A percentile compares a stretch with the other conserved stretches of the same genome.
Evolutionary conservation across 2,797 vertebrate species (phyloP).

Genomic region (Hybognathus amarus): DNA sequence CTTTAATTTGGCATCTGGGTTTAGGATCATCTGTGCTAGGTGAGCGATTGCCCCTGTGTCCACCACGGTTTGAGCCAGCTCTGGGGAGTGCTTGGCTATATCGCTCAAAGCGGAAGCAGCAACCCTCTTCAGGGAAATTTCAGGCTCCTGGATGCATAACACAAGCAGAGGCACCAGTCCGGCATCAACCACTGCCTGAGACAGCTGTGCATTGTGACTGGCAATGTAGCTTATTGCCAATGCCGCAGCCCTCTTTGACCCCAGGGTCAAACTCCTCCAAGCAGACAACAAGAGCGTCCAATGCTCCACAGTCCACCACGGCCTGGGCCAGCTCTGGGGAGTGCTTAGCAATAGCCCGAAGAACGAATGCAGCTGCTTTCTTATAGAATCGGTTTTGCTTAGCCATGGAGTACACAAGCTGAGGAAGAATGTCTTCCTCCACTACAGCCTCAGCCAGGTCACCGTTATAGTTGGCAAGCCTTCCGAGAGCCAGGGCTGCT

Average conservation of each 20-base stretch:
- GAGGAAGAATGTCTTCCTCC: conserved; percentile 90
- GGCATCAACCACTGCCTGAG: conserved; percentile 92
- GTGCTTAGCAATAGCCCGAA: conserved; percentile 90
- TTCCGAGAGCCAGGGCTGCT: conserved; percentile 88
- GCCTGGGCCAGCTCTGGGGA: conserved; percentile 89
- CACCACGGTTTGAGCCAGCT: conserved; percentile 91
- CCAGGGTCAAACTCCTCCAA: conserved; percentile 95
- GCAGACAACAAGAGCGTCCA: conserved; percentile 86
- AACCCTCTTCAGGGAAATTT: conserved; percentile 92
- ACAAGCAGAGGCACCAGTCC: conserved; percentile 92
- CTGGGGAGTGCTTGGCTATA: conserved; percentile 91
- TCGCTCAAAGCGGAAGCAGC: conserved; percentile 90
- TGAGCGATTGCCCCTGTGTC: conserved; percentile 87
- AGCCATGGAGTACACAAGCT: conserved; percentile 85
- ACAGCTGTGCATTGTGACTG: conserved; percentile 87
- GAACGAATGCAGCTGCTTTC: conserved; percentile 90
- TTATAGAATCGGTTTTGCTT: conserved; percentile 92
- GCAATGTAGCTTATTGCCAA: conserved; percentile 89
- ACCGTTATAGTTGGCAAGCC: conserved; percentile 87
- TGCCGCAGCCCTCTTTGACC: conserved; percentile 92
- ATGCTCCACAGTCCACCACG: conserved; percentile 84
- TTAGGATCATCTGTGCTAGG: conserved; percentile 92
- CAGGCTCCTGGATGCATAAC: conserved; percentile 91
- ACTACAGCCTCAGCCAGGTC: conserved; percentile 90
- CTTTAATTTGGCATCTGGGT: conserved; percentile 92